Evolutionary conservation across 2,113 vertebrate species (phyloP).

Genomic region (Triplophysa siluroides): DNA sequence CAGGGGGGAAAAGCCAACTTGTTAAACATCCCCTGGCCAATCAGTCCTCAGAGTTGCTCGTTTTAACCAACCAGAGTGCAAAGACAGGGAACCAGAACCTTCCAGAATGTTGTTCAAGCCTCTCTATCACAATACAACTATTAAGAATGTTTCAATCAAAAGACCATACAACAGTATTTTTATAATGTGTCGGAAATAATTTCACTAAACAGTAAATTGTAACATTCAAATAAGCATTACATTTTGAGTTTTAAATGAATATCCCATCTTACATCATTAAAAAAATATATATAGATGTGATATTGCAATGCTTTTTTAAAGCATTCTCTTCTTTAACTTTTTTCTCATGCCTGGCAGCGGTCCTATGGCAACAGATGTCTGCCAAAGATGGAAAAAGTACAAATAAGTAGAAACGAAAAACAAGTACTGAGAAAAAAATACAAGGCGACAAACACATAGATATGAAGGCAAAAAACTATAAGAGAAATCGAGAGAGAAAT

Average conservation of each 20-base stretch:
- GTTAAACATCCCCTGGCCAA: constrained; percentile 41
- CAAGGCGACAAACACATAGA: neutral
- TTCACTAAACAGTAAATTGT: neutral
- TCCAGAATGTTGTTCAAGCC: neutral
- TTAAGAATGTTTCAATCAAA: neutral
- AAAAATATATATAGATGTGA: too few species aligned
- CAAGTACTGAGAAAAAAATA: constrained; percentile 26
- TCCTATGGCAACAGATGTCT: constrained; percentile 50
- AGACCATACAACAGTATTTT: neutral
- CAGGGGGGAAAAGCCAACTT: constrained; percentile 46
- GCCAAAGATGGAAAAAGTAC: constrained; percentile 45
- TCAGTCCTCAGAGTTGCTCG: constrained; percentile 4
- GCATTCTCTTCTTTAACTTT: neutral
- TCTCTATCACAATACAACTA: neutral
- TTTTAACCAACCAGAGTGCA: neutral
- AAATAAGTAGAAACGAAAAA: constrained; percentile 34
- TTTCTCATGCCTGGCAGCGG: neutral
- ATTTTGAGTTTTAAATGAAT: neutral
- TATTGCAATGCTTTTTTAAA: neutral
- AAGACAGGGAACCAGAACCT: neutral
- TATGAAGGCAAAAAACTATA: constrained; percentile 5
- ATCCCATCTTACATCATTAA: too few species aligned
- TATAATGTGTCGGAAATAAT: neutral
- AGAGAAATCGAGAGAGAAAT: constrained; percentile 15
- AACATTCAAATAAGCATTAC: neutral